These are phyloP conservation scores for Myotis brandtii DNA, from an alignment of 2,113 vertebrate species.

Conservation along the genomic window DNA sequence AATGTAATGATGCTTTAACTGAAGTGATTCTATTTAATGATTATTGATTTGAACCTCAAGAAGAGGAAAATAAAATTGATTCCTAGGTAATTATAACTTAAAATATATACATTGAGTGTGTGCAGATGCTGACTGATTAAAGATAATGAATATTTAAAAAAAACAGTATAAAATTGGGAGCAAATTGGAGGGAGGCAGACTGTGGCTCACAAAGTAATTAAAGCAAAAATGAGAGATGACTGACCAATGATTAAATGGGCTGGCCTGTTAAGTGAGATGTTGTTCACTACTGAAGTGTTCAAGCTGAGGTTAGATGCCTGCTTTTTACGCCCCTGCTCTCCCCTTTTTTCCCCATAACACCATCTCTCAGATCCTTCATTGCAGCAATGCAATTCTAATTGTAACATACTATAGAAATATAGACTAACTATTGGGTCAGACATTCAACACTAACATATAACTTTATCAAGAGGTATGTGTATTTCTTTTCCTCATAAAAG, in stretches of 20 bases:
- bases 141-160: conserved; percentile 62
- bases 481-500: neutral
- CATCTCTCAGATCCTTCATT: neutral
- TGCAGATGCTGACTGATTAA: conserved; percentile 67
- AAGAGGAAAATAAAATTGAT: conserved; percentile 71
- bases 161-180: conserved; percentile 41
- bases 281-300: neutral
- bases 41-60: conserved; percentile 65
- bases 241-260: neutral
- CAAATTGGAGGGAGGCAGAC: conserved; percentile 14
- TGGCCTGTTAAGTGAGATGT: neutral
- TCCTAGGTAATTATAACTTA: conserved; percentile 74
- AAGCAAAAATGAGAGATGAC: conserved; percentile 48
- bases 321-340: neutral
- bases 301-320: neutral
- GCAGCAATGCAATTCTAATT: neutral
- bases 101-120: conserved; percentile 56
- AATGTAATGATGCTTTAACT: conserved; percentile 79
- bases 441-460: neutral
- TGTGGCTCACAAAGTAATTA: conserved; percentile 36
- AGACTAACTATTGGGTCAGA: neutral
- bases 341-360: neutral
- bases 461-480: neutral
- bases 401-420: neutral
- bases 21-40: conserved; percentile 82